Evolutionary conservation across 2,797 vertebrate species (phyloP).

Genomic region (Carduelis carduelis): DNA sequence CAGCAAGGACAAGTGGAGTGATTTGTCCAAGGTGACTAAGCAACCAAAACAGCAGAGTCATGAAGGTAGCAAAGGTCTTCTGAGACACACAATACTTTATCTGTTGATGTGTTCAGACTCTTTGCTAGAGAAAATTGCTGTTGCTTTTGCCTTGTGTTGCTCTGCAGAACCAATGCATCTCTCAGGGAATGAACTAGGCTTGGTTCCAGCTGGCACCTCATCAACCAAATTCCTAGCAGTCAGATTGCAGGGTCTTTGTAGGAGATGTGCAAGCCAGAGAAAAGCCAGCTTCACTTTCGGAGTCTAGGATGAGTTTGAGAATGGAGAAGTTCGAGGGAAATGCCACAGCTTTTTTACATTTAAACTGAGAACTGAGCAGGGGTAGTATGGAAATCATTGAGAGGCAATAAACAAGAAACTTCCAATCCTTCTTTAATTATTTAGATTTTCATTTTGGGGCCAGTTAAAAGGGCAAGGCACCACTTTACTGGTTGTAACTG

Average conservation of each 20-base stretch:
- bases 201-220: constrained; percentile 16
- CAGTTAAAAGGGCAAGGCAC: neutral
- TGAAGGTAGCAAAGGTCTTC: neutral
- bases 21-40: neutral
- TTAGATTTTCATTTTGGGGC: neutral
- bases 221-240: constrained; percentile 30
- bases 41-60: neutral
- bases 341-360: neutral
- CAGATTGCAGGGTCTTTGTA: neutral
- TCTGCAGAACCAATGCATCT: neutral
- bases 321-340: neutral
- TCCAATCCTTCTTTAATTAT: neutral
- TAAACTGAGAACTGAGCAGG: neutral
- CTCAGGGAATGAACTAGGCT: neutral
- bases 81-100: neutral
- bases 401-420: neutral
- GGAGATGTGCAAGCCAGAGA: neutral
- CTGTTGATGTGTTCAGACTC: neutral
- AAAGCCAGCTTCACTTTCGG: constrained; percentile 15
- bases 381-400: neutral
- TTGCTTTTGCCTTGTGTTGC: neutral
- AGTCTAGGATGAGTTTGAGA: neutral
- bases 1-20: neutral
- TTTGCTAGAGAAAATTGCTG: neutral
- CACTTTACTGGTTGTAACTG: neutral